Evolutionary conservation across 2,113 vertebrate species (phyloP).

Genomic region (Eublepharis macularius): DNA sequence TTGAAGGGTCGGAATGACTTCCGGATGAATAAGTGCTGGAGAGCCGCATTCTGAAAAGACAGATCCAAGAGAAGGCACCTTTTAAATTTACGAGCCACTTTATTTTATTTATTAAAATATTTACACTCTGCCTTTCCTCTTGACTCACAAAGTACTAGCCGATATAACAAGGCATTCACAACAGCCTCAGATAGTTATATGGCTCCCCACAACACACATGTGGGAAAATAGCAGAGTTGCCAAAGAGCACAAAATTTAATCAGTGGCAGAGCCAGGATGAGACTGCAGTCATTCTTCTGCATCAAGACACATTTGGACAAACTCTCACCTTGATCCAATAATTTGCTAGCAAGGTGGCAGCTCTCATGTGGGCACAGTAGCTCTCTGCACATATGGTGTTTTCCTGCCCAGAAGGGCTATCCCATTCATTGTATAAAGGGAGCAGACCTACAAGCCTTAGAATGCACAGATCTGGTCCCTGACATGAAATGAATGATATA

Average conservation of each 20-base stretch:
- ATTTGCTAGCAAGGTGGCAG: neutral
- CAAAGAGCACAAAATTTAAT: neutral
- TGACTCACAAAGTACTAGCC: too few species aligned
- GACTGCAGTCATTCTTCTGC: constrained; percentile 10
- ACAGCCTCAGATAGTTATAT: neutral
- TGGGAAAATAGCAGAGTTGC: neutral
- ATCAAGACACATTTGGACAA: neutral
- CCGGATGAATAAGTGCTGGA: constrained; percentile 96
- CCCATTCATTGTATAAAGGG: neutral
- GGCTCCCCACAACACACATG: neutral
- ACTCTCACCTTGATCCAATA: neutral
- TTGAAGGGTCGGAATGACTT: constrained; percentile 97
- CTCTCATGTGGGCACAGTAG: neutral
- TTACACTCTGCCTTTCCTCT: too few species aligned
- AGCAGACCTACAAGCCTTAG: neutral
- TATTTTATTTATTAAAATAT: too few species aligned
- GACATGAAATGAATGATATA: neutral
- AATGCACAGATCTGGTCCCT: neutral
- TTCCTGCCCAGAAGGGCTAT: neutral
- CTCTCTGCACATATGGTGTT: neutral
- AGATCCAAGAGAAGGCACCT: neutral
- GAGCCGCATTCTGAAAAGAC: constrained; percentile 90
- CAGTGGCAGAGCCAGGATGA: neutral
- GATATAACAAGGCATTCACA: neutral
- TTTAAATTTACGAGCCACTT: too few species aligned